phyloP scores from a whole-genome alignment of 2,113 vertebrate genomes.

The Stomatorhinus ivindoensis region DNA sequence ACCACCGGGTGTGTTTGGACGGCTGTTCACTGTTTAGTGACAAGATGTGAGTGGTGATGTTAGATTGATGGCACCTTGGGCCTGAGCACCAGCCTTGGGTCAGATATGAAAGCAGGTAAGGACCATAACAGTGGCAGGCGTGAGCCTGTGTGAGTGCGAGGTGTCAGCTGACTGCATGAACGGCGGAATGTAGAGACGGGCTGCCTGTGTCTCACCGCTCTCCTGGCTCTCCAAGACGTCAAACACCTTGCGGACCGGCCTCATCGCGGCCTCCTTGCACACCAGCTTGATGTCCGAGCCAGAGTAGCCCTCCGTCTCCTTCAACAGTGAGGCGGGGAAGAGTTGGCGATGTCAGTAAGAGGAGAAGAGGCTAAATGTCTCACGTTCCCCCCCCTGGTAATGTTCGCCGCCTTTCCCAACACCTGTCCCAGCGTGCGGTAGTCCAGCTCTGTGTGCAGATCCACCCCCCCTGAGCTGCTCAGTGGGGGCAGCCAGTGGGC shows the following conservation, averaged over 20 bases:
- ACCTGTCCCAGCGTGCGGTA: conserved; percentile 74
- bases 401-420: not conserved
- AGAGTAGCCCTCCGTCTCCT: conserved; percentile 85
- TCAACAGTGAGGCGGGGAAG: not conserved
- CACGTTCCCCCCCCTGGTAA: not conserved
- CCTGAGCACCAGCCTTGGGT: not conserved
- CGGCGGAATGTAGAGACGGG: not conserved
- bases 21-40: not conserved
- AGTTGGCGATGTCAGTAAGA: not conserved
- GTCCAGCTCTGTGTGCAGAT: conserved; percentile 70
- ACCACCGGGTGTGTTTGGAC: not conserved
- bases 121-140: not conserved
- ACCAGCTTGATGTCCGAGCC: conserved; percentile 86
- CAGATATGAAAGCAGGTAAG: not conserved
- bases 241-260: conserved; percentile 86
- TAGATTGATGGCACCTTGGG: not conserved
- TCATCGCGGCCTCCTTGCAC: conserved; percentile 95
- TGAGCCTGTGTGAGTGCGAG: not conserved
- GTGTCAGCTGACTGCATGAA: not conserved
- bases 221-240: conserved; percentile 72
- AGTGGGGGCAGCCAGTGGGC: conserved; percentile 83
- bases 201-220: conserved; percentile 54
- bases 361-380: not conserved
- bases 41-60: not conserved
- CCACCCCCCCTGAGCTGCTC: conserved; percentile 61